Evolutionary conservation across 2,113 vertebrate genomes (phyloP).

Genomic region (Aramus guarauna): DNA sequence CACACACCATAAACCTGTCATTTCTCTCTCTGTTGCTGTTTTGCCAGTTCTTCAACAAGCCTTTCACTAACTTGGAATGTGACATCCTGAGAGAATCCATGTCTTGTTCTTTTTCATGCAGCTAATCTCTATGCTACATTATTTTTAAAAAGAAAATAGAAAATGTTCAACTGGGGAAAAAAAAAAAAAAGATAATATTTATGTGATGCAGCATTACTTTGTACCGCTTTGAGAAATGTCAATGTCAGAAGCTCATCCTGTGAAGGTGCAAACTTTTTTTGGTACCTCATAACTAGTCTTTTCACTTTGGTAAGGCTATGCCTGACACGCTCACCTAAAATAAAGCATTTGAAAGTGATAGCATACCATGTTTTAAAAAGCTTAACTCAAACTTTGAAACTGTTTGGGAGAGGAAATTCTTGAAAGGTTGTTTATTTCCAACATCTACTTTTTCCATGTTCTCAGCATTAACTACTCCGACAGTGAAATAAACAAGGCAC

Average conservation of each 20-base stretch:
- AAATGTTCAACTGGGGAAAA: neutral
- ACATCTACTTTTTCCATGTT: neutral
- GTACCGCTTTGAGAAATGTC: neutral
- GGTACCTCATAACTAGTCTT: neutral
- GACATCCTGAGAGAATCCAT: neutral
- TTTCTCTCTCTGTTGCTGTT: neutral
- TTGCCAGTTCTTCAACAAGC: neutral
- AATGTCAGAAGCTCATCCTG: neutral
- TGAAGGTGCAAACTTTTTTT: neutral
- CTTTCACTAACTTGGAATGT: neutral
- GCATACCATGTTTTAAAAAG: accelerated
- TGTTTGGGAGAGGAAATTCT: neutral
- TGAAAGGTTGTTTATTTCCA: neutral
- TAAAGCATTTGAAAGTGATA: neutral
- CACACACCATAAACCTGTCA: neutral
- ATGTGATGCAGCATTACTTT: neutral
- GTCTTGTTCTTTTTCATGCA: neutral
- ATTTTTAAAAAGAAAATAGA: neutral
- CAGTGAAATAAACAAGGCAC: neutral
- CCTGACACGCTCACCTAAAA: neutral
- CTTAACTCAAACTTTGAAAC: neutral
- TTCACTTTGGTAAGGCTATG: neutral
- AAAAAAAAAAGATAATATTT: neutral
- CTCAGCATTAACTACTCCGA: neutral
- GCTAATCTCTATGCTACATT: neutral